Conservation (phyloP, 2,888 invertebrate genomes). For the Philereme vetulata region DNA sequence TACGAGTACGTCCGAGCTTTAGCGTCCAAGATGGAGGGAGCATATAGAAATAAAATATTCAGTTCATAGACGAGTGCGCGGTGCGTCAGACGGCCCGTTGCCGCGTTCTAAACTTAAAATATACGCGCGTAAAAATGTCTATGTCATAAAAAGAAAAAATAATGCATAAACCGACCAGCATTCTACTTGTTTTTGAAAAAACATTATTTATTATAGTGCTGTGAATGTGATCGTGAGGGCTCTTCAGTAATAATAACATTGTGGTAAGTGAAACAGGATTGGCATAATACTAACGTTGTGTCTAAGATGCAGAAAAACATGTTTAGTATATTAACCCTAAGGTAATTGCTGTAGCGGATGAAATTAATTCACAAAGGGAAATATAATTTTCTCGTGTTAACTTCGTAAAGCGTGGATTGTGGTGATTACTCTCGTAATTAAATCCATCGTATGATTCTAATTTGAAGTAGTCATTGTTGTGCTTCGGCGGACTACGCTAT, state of each 20-base stretch:
- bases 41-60: slow-evolving; percentile 57
- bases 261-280: slow-evolving; percentile 67
- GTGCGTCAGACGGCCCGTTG: slow-evolving; percentile 53
- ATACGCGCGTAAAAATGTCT: slow-evolving; percentile 53
- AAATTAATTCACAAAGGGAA: slow-evolving; percentile 28
- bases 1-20: slow-evolving; percentile 25
- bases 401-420: slow-evolving; percentile 16
- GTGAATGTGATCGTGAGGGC: slow-evolving; percentile 52
- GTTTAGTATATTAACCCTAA: slow-evolving; percentile 50
- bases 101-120: slow-evolving; percentile 43
- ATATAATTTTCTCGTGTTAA: slow-evolving; percentile 29
- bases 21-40: slow-evolving; percentile 37
- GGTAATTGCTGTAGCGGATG: slow-evolving; percentile 38
- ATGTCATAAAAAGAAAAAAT: slow-evolving; percentile 48
- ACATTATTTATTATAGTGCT: slow-evolving; percentile 43
- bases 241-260: slow-evolving; percentile 48
- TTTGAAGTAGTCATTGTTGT: slow-evolving; percentile 12
- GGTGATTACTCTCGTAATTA: slow-evolving; percentile 18
- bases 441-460: slow-evolving; percentile 20
- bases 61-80: slow-evolving; percentile 67
- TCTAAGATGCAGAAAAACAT: slow-evolving; percentile 48
- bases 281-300: slow-evolving; percentile 48
- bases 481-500: slow-evolving; percentile 2
- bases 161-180: slow-evolving; percentile 46
- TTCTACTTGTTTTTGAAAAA: slow-evolving; percentile 41